Evolutionary conservation across 2,888 invertebrate genomes (phyloP).

Genomic region (Tethea ocularis): DNA sequence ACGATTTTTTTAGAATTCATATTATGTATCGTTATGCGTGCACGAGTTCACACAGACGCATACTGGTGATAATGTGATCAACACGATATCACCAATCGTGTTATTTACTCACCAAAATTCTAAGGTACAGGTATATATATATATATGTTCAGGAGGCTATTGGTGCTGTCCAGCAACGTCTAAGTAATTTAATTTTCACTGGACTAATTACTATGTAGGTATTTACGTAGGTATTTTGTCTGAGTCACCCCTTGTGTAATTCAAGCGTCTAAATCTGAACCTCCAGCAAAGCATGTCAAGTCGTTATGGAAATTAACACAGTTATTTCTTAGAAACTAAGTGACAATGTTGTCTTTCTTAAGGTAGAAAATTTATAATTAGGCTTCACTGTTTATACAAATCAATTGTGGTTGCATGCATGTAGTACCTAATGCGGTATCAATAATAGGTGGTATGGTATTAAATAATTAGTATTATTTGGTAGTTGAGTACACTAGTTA

Average conservation of each 20-base stretch:
- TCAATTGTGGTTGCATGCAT: neutral
- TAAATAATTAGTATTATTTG: neutral
- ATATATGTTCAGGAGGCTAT: no score
- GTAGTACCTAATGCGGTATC: neutral
- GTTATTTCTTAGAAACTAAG: neutral
- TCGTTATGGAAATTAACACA: neutral
- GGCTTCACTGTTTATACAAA: neutral
- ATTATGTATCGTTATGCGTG: slow-evolving; percentile 43
- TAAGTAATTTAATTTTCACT: no score
- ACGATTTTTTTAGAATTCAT: slow-evolving; percentile 49
- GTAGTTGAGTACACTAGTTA: slow-evolving; percentile 18
- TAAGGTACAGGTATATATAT: no score
- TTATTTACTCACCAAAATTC: no score
- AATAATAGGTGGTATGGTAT: neutral
- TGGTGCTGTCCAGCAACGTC: no score
- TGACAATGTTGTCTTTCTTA: neutral
- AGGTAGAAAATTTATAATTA: neutral
- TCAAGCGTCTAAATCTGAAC: neutral
- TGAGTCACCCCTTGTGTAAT: neutral
- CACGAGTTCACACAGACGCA: slow-evolving; percentile 16
- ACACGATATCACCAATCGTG: neutral
- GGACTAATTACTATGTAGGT: neutral
- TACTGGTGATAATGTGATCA: slow-evolving; percentile 2
- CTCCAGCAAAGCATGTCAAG: slow-evolving; percentile 3
- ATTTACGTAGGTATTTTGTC: neutral